Percentiles rank a stretch among this genome's conserved stretches.
phyloP scores from a whole-genome alignment of 2,888 invertebrate species.

The Osmoderma eremita region DNA sequence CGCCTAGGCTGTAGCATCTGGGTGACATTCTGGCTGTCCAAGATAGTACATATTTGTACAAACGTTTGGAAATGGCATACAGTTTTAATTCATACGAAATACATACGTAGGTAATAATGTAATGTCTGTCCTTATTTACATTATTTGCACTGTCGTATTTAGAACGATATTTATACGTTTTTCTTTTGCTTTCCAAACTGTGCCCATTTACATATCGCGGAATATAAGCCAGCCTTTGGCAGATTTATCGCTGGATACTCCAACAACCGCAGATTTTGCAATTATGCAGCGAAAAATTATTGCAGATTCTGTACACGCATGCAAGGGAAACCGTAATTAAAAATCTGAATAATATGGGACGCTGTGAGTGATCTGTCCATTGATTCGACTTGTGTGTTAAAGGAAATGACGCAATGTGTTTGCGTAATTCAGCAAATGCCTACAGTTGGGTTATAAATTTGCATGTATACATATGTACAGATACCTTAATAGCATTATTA shows the following conservation, averaged over 20 bases:
- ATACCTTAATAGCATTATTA: too few species aligned
- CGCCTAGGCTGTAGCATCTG: too few species aligned
- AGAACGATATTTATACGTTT: slow-evolving; percentile 26
- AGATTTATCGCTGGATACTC: slow-evolving; percentile 28
- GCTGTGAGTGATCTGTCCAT: slow-evolving; percentile 7
- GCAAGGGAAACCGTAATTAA: slow-evolving; percentile 13
- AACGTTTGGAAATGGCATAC: too few species aligned
- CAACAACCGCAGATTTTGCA: slow-evolving; percentile 14
- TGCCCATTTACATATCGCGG: background rate
- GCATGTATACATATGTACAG: too few species aligned
- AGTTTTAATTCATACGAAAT: slow-evolving; percentile 23
- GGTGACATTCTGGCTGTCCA: too few species aligned
- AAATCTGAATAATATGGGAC: slow-evolving; percentile 9
- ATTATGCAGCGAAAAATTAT: slow-evolving; percentile 28
- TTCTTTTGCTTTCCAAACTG: slow-evolving; percentile 3
- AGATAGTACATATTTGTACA: too few species aligned
- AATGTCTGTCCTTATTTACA: slow-evolving; percentile 29
- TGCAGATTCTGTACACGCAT: slow-evolving; percentile 16
- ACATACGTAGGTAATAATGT: slow-evolving; percentile 20
- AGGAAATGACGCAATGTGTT: too few species aligned
- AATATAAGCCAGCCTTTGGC: slow-evolving; percentile 19
- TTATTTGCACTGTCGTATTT: slow-evolving; percentile 26
- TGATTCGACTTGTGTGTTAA: background rate
- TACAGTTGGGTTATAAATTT: background rate
- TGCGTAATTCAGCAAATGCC: background rate